Evolutionary conservation across 2,888 invertebrate genomes (phyloP).

Genomic region (Xestoiulus laeticollis): DNA sequence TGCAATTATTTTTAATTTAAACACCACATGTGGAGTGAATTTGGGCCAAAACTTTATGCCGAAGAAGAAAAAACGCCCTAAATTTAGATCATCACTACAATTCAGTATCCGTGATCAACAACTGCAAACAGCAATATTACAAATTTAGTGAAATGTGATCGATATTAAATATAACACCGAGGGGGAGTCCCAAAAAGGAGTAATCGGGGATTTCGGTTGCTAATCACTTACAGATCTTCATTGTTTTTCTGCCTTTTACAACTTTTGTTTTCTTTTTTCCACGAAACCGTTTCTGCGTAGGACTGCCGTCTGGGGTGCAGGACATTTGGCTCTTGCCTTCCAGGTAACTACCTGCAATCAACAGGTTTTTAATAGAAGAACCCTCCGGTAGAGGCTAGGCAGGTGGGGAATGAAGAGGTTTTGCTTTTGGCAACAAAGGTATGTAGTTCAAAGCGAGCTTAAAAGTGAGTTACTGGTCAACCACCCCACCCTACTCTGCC

Average conservation of each 20-base stretch:
- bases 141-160: too few species aligned
- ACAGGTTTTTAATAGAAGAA: background rate
- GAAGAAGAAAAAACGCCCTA: background rate
- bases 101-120: too few species aligned
- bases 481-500: background rate
- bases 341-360: conserved; percentile 5
- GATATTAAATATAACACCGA: too few species aligned
- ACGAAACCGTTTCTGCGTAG: background rate
- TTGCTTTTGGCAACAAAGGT: background rate
- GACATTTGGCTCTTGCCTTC: background rate
- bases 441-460: conserved; percentile 7
- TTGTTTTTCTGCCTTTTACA: too few species aligned
- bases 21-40: background rate
- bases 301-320: background rate
- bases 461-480: conserved; percentile 29
- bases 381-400: background rate
- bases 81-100: background rate
- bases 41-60: background rate
- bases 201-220: background rate
- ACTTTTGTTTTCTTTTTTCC: too few species aligned
- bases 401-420: background rate
- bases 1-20: background rate
- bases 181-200: too few species aligned
- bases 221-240: background rate
- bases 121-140: too few species aligned